Evolutionary conservation across 2,888 invertebrate genomes (phyloP).

Genomic region (Neoaliturus tenellus): DNA sequence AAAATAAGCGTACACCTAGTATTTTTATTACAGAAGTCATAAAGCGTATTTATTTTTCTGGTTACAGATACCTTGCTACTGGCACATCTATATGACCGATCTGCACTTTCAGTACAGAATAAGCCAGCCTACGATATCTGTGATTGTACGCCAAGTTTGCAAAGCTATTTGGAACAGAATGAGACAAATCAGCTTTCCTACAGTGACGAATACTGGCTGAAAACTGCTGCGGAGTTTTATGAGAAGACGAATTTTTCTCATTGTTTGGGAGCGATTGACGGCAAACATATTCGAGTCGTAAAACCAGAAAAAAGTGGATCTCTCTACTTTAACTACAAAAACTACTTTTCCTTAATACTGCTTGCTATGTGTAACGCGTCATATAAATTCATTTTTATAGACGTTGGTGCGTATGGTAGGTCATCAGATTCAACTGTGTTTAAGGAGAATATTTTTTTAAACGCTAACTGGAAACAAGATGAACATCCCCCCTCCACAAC

Average conservation of each 20-base stretch:
- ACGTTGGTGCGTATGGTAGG: slow-evolving; percentile 65
- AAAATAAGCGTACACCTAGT: neutral
- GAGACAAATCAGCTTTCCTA: slow-evolving; percentile 58
- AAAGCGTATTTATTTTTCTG: neutral
- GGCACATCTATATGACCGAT: slow-evolving; percentile 10
- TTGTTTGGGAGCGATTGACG: slow-evolving; percentile 66
- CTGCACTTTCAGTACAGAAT: slow-evolving; percentile 46
- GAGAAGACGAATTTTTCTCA: slow-evolving; percentile 66
- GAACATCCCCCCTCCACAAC: slow-evolving; percentile 37
- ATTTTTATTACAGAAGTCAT: neutral
- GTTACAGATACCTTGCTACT: slow-evolving; percentile 34
- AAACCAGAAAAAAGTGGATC: slow-evolving; percentile 64
- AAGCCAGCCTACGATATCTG: slow-evolving; percentile 62
- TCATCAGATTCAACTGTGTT: slow-evolving; percentile 31
- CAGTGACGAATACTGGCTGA: slow-evolving; percentile 60
- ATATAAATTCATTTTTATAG: slow-evolving; percentile 65
- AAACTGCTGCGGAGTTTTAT: slow-evolving; percentile 65
- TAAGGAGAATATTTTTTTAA: slow-evolving; percentile 10
- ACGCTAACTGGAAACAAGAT: neutral
- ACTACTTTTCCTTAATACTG: slow-evolving; percentile 65
- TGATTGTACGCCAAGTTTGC: slow-evolving; percentile 62
- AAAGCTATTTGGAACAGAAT: slow-evolving; percentile 62
- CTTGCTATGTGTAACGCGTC: slow-evolving; percentile 64
- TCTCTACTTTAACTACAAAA: slow-evolving; percentile 66
- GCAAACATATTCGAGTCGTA: slow-evolving; percentile 63